Base-by-base conservation (phyloP, 2,888 invertebrate genomes). In the Cheilosia grossa region DNA sequence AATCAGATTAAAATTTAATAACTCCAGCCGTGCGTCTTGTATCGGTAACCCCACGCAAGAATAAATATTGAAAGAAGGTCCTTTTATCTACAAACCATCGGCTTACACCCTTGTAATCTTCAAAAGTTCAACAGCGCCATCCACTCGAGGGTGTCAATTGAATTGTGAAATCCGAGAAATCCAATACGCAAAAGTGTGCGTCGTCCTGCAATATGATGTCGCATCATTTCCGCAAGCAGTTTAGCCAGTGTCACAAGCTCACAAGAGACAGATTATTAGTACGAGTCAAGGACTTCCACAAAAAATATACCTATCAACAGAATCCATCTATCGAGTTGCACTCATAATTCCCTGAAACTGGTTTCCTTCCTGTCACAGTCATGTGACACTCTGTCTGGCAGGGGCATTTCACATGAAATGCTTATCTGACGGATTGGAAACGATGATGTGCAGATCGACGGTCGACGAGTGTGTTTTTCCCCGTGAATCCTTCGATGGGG, bases 91-190 rank as follows among this genome's bases (percentile, higher is more conserved):
- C 13, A 47, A 47, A 17, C 47, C 82, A 58, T 59, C 82, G 80
- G 49, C 73, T 83, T 79, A 83, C 80, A 72, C 80, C 74, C 83
- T 74, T 80, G 75, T 80, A 81, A 85, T 77, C 70, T 63, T 51
- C 9, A 37, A 61, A 40, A 58, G 56, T 56, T 67, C 61, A 63
- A 49, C 61, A 69, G 13, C 15, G 30, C 24, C 56, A 63, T 15
- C 63, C 59, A 40, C 54, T 49, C 17, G 10, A 58, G 66, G 61
- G 81, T 85, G 85, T 81, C 80, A 85, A 85, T 85, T 81, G 85
- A 85, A 81, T 67, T 81, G 81, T 81, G 85, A 85, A 85, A 85
- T 85, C 81, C 81, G 81, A 85, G 85, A 85, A 85, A 85, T 85
- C 81, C 81, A 85, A 85, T 75, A 77, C 85, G 72, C 75, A 81